phyloP scores from a whole-genome alignment of 2,113 vertebrate genomes.

The Onychostruthus taczanowskii region DNA sequence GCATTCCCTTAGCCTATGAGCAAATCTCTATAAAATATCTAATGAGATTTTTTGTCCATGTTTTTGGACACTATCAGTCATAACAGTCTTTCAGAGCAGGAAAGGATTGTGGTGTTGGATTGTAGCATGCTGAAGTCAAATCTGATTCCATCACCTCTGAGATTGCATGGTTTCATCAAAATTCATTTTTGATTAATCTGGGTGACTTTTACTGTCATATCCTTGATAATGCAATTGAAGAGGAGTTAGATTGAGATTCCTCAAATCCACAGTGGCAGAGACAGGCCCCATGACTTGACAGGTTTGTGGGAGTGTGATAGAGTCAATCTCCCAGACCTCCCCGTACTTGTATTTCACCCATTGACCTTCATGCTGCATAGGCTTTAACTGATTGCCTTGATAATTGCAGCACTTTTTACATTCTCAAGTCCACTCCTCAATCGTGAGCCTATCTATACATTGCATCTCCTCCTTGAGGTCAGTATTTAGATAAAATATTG shows the following conservation, averaged over 20 bases:
- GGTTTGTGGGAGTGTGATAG: background rate
- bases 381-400: background rate
- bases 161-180: background rate
- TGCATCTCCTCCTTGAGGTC: background rate
- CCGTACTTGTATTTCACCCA: background rate
- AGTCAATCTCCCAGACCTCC: background rate
- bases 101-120: background rate
- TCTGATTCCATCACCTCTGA: background rate
- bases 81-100: background rate
- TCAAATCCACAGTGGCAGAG: background rate
- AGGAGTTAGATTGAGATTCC: background rate
- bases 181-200: background rate
- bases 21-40: background rate
- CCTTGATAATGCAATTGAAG: accelerated
- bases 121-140: background rate
- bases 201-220: background rate
- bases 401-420: background rate
- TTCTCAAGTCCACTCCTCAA: background rate
- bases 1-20: background rate
- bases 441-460: too few species aligned
- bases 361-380: background rate
- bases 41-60: too few species aligned
- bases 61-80: background rate
- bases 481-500: background rate
- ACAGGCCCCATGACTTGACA: background rate